These are phyloP conservation scores for Phoenicopterus ruber DNA, from an alignment of 2,113 vertebrate species.

Conservation along the genomic window DNA sequence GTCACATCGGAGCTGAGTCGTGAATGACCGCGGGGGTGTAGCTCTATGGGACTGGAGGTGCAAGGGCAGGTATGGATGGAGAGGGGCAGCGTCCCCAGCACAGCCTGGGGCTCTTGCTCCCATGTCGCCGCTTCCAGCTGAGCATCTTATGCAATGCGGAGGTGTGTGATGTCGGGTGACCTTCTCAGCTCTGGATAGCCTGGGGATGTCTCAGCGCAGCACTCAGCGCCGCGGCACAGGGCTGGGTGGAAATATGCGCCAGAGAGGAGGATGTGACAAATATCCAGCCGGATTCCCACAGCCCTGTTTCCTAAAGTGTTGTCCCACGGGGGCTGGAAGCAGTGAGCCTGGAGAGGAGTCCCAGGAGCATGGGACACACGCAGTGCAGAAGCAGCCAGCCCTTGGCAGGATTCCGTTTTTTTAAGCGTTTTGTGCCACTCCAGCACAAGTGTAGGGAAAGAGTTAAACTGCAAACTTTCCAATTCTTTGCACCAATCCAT, in stretches of 20 bases:
- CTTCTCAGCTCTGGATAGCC: neutral
- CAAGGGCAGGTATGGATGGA: neutral
- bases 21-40: too few relatives aligned
- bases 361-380: neutral
- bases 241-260: neutral
- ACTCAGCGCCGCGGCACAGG: fast-evolving
- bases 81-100: neutral
- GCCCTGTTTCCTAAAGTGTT: neutral
- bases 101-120: neutral
- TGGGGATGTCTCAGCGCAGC: neutral
- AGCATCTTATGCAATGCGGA: neutral
- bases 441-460: neutral
- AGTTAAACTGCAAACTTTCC: neutral
- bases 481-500: neutral
- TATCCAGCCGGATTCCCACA: neutral
- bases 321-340: neutral
- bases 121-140: neutral
- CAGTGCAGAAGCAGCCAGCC: neutral
- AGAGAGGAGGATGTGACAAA: neutral
- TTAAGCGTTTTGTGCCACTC: neutral
- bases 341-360: neutral
- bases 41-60: neutral
- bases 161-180: fast-evolving
- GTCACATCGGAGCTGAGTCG: neutral
- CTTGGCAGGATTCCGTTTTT: neutral